A percentile compares a stretch with the other conserved stretches of the same genome.
Conservation (phyloP, 1,140 invertebrate species). For the Hypsibius dujardini region DNA sequence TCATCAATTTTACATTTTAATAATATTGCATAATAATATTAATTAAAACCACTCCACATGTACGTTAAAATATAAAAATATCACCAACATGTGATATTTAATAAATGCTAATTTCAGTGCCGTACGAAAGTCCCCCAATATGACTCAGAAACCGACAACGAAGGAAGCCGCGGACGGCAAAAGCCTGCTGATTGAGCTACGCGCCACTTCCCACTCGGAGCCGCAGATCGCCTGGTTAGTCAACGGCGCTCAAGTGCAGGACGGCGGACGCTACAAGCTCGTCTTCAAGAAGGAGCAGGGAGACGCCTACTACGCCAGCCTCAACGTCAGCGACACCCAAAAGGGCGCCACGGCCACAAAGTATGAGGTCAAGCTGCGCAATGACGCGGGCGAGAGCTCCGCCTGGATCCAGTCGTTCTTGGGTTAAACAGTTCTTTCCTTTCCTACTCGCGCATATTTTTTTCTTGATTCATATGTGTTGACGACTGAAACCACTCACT, state of each 20-base stretch:
- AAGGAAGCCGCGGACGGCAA: not conserved
- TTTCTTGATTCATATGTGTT: too few relatives aligned
- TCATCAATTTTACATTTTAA: too few relatives aligned
- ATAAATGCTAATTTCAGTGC: not conserved
- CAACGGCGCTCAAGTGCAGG: not conserved
- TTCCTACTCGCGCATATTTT: too few relatives aligned
- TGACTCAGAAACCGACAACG: not conserved
- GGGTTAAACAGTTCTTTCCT: not conserved
- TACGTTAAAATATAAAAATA: too few relatives aligned
- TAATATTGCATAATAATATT: too few relatives aligned
- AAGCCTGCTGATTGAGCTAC: constrained; percentile 4
- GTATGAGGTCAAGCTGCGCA: not conserved
- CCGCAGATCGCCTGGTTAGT: constrained; percentile 8
- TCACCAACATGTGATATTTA: too few relatives aligned
- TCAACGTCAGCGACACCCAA: not conserved
- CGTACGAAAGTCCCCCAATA: not conserved
- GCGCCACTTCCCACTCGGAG: not conserved
- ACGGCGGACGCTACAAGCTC: not conserved
- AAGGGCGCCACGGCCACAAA: not conserved
- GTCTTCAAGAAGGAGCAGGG: constrained; percentile 4
- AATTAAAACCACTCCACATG: too few relatives aligned
- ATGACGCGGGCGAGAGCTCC: not conserved
- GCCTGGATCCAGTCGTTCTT: constrained; percentile 5
- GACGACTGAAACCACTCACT: too few relatives aligned
- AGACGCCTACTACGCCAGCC: constrained; percentile 8